These are phyloP conservation scores for Dasyurus viverrinus DNA, from an alignment of 2,113 vertebrate genomes.

Conservation along the genomic window DNA sequence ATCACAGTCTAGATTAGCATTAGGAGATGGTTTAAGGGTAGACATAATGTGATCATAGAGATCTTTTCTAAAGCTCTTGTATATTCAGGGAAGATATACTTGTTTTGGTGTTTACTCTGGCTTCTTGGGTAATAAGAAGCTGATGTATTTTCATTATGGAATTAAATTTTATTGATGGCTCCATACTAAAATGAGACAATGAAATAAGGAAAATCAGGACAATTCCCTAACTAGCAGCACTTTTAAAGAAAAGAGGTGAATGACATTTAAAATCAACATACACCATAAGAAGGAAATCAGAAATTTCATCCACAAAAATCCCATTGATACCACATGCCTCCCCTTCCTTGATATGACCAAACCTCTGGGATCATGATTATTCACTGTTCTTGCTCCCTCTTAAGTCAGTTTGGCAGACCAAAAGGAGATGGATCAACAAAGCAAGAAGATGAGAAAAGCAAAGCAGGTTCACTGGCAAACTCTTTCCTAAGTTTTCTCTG, in stretches of 20 bases:
- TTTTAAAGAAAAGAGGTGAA: neutral
- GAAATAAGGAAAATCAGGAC: neutral
- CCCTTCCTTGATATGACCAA: neutral
- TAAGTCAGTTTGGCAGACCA: neutral
- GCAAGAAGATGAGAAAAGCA: neutral
- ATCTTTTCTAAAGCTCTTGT: slow-evolving; percentile 18
- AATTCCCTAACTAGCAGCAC: neutral
- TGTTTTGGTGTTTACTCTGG: neutral
- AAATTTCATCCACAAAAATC: neutral
- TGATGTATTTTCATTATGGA: neutral
- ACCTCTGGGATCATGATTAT: neutral
- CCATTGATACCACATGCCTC: neutral
- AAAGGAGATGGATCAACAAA: neutral
- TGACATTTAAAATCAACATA: neutral
- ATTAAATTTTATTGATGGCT: slow-evolving; percentile 14
- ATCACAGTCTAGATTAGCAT: slow-evolving; percentile 26
- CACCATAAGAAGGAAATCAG: neutral
- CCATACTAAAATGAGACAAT: neutral
- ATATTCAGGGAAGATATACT: slow-evolving; percentile 2
- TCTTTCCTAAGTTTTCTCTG: neutral
- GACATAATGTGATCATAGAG: slow-evolving; percentile 6
- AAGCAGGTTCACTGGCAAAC: neutral
- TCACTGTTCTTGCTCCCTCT: neutral
- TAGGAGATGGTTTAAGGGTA: neutral
- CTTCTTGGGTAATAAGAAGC: neutral